A percentile compares a stretch with the other conserved stretches of the same genome.
Evolutionary conservation across 2,797 vertebrate species (phyloP).

Genomic region (Characodon lateralis): DNA sequence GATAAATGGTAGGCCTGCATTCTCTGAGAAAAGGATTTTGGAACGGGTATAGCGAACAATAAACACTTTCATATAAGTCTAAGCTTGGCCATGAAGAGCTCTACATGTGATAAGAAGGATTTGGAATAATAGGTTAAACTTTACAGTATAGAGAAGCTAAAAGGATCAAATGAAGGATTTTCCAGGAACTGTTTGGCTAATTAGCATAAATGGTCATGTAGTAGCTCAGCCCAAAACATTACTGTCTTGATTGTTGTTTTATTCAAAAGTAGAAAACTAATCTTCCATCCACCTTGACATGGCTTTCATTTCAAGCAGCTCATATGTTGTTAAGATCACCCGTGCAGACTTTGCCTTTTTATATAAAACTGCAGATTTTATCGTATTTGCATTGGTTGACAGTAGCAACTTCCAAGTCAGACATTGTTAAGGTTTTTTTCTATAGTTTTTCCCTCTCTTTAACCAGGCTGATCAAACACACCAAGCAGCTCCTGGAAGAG

Average conservation of each 20-base stretch:
- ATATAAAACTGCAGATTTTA: background rate
- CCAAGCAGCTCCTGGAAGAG: slow-evolving; percentile 96
- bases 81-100: background rate
- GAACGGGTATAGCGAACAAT: background rate
- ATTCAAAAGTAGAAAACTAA: background rate
- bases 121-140: background rate
- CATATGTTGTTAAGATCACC: too few relatives aligned
- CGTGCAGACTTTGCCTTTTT: too few relatives aligned
- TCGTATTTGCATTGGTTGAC: background rate
- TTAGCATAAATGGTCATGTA: background rate
- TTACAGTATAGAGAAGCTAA: background rate
- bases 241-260: too few relatives aligned
- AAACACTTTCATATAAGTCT: background rate
- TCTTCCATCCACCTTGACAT: background rate
- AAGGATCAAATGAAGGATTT: background rate
- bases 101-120: background rate
- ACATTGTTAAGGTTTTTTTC: background rate
- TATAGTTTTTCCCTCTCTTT: background rate
- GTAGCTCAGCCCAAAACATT: background rate
- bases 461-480: slow-evolving; percentile 95
- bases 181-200: background rate
- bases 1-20: background rate
- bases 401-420: background rate
- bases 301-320: background rate
- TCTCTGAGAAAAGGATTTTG: background rate